phyloP scores from a whole-genome alignment of 1,140 invertebrate genomes.

The Liolophura sinensis region DNA sequence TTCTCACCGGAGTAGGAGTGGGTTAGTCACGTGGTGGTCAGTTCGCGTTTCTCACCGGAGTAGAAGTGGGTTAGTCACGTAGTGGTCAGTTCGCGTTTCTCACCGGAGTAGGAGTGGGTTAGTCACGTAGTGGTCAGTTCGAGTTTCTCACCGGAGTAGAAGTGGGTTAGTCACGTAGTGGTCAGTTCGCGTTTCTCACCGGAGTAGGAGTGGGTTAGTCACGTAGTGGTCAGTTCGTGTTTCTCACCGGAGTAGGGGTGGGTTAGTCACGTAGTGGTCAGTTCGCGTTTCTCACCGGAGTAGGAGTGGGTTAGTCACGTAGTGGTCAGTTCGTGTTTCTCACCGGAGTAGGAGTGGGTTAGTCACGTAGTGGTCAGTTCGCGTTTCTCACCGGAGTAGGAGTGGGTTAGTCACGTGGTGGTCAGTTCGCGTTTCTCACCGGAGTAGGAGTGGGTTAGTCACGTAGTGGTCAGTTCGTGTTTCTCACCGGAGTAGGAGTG shows the following conservation, averaged over 20 bases:
- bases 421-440: not conserved
- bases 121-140: not conserved
- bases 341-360: conserved; percentile 4
- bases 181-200: not conserved
- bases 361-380: not conserved
- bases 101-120: conserved; percentile 4
- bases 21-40: not conserved
- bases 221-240: not conserved
- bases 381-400: conserved; percentile 14
- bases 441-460: not conserved
- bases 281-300: conserved; percentile 3
- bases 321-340: not conserved
- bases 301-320: conserved; percentile 4
- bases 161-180: not conserved
- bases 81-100: not conserved
- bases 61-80: conserved; percentile 3
- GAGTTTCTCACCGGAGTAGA: conserved; percentile 6
- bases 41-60: conserved; percentile 4
- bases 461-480: not conserved
- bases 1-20: not conserved
- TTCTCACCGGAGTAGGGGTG: conserved; percentile 6
- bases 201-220: conserved; percentile 5
- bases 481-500: not conserved
- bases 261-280: not conserved
- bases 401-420: conserved; percentile 6